Evolutionary conservation across 2,113 vertebrate genomes (phyloP).

Genomic region (Myotis lucifugus): DNA sequence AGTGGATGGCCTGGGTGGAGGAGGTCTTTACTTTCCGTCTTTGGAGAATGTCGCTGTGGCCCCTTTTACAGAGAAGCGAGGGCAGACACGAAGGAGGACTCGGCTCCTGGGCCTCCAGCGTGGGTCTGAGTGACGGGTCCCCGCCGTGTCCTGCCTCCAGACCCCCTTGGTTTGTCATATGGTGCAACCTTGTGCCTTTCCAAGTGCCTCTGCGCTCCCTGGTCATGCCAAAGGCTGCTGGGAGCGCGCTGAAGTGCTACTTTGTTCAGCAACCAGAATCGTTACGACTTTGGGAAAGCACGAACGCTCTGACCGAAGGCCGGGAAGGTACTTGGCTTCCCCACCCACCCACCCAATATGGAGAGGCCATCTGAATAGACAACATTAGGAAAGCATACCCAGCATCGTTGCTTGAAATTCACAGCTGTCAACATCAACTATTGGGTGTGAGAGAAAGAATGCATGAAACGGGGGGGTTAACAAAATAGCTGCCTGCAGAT

Average conservation of each 20-base stretch:
- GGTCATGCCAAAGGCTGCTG: background rate
- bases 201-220: background rate
- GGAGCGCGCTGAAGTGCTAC: slow-evolving; percentile 69
- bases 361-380: slow-evolving; percentile 85
- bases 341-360: slow-evolving; percentile 59
- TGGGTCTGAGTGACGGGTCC: background rate
- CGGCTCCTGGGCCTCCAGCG: background rate
- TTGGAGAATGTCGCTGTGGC: background rate
- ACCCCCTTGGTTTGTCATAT: background rate
- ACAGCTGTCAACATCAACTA: slow-evolving; percentile 84
- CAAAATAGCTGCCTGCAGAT: slow-evolving; percentile 82
- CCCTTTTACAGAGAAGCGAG: slow-evolving; percentile 43
- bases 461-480: slow-evolving; percentile 80
- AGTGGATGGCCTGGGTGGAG: background rate
- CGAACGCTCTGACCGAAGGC: slow-evolving; percentile 90
- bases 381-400: slow-evolving; percentile 86
- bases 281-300: slow-evolving; percentile 86
- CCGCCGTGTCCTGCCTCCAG: background rate
- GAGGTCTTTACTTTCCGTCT: background rate
- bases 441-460: slow-evolving; percentile 83
- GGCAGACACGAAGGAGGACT: background rate
- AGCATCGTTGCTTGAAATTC: slow-evolving; percentile 85
- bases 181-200: background rate
- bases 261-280: slow-evolving; percentile 84
- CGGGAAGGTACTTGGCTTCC: slow-evolving; percentile 77